Base-by-base conservation (phyloP, 2,113 vertebrate genomes). In the Ailurus styani region DNA sequence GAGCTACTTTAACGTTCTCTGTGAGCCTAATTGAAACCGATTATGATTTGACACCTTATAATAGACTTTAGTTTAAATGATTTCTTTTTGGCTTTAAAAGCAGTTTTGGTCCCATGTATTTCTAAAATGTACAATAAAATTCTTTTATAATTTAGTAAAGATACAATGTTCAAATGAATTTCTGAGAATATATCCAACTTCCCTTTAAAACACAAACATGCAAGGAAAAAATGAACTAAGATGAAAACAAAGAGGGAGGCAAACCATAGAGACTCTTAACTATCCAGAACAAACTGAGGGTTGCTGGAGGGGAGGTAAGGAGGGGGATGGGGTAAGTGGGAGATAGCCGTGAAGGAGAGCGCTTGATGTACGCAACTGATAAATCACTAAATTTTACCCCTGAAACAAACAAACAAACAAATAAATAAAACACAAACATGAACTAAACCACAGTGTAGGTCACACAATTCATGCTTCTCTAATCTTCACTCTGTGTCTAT, bases 91-190 rank as follows among this genome's bases (percentile, higher is more conserved):
- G 37, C 64, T 95, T 52, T 93, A 82, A 93, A 66, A 62, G 85
- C 47, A 91, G 57, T 6, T 87, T 47, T 84, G 7, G 42, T 93
- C 64, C 25, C 20, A 17, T 97, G 86, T 95, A 72, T 93, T 98
- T 97, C 77, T 93, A 96, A 98, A 96, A 57, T 64, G 1, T 78
- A 84, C 17, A 95, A 57, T 55, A 93, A 96, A 93, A 87, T 83
- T 87, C 4, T 9, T 62, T 27, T 88, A 23, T 84, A 83, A 84
- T 75, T 91, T 77, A 93, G 93, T 83, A 93, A 93, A 57, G 3
- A 83, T 50, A 73, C 0, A 23, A 57, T 73, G 31, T 55, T 9
- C 55, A 66, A 85, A 90, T 57, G 13, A 18, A 6, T 78, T 93
- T 78, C 83, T 75, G 31, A 20, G 86, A 87, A 40, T 47, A 64